Evolutionary conservation across 2,113 vertebrate species (phyloP).

Genomic region (Lagopus muta): DNA sequence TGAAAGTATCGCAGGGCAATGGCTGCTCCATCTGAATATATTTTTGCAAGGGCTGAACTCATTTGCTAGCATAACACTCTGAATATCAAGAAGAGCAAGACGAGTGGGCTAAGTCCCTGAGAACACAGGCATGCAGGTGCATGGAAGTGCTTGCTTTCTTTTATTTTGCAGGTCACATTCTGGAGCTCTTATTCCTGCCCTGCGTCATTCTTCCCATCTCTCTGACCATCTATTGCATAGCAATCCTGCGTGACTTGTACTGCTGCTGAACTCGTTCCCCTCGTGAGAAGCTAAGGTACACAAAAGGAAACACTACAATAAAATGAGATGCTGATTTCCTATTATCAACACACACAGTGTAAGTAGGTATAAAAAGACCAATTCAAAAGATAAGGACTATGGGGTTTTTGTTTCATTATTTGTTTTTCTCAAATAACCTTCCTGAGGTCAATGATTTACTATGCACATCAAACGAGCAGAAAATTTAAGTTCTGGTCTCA

Average conservation of each 20-base stretch:
- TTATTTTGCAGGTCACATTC: not conserved
- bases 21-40: not conserved
- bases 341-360: not conserved
- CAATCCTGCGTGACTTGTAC: not conserved
- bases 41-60: not conserved
- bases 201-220: not conserved
- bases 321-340: not conserved
- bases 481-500: not conserved
- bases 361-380: not conserved
- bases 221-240: not conserved
- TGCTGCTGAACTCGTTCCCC: not conserved
- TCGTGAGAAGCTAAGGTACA: not conserved
- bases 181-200: not conserved
- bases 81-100: not conserved
- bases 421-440: not conserved
- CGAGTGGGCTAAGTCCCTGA: fast-evolving
- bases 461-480: not conserved
- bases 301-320: not conserved
- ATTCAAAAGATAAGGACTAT: not conserved
- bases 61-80: not conserved
- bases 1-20: not conserved
- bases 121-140: not conserved
- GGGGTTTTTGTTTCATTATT: not conserved
- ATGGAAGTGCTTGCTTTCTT: fast-evolving
- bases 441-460: not conserved